Percentiles rank a stretch among this genome's conserved stretches.
phyloP scores from a whole-genome alignment of 2,113 vertebrate species.

The Chaenocephalus aceratus region DNA sequence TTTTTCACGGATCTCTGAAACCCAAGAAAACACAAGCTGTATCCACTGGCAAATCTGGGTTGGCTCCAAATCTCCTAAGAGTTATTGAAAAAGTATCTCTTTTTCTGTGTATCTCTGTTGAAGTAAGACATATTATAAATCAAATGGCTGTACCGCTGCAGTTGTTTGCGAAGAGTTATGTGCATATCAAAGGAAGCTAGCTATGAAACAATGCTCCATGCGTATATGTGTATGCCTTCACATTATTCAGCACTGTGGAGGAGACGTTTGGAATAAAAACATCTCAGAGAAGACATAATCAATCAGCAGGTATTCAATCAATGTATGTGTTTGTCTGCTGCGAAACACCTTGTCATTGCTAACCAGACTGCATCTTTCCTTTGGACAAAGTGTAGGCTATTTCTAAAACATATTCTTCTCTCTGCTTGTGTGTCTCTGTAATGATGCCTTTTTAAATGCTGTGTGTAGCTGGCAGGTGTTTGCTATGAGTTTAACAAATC shows the following conservation, averaged over 20 bases:
- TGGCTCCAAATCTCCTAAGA: not conserved
- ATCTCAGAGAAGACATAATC: not conserved
- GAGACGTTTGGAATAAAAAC: not conserved
- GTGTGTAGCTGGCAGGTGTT: not conserved
- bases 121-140: conserved; percentile 18
- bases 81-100: not conserved
- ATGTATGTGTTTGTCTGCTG: not conserved
- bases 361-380: not conserved
- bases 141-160: not conserved
- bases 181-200: conserved; percentile 5
- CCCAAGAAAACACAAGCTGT: not conserved
- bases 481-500: not conserved
- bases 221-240: not conserved
- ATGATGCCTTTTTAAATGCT: not conserved
- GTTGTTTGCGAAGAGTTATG: conserved; percentile 20
- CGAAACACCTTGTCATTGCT: not conserved
- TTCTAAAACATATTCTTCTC: not conserved
- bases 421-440: not conserved
- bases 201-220: conserved; percentile 4
- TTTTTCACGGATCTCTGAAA: not conserved
- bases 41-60: not conserved
- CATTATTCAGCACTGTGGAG: not conserved
- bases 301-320: not conserved
- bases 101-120: not conserved
- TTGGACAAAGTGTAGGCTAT: not conserved